Conservation (phyloP, 1,140 invertebrate genomes). For the Scaptomyza graminum region DNA sequence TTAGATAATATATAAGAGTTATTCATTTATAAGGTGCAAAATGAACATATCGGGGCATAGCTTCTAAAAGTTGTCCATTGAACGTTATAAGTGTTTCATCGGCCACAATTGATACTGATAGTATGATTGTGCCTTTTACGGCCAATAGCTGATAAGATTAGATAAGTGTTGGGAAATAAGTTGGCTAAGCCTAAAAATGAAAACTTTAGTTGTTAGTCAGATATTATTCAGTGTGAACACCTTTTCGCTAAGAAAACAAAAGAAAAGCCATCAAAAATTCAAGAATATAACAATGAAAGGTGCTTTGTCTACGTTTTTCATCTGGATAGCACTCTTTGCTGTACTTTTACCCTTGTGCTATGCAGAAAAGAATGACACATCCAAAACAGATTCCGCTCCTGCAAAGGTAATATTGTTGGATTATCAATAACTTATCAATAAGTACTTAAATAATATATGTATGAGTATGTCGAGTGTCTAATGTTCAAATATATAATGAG, state of each 20-base stretch:
- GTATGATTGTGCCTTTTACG: constrained; percentile 10
- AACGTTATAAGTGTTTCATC: neutral
- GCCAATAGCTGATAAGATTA: constrained; percentile 36
- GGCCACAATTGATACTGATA: neutral
- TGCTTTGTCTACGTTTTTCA: neutral
- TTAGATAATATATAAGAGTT: neutral
- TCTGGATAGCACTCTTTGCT: constrained; percentile 1
- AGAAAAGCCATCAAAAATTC: neutral
- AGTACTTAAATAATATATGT: neutral
- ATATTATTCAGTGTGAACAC: constrained; percentile 6
- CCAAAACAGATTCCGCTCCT: neutral
- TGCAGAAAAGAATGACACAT: constrained; percentile 2
- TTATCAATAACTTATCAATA: neutral
- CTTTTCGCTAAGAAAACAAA: neutral
- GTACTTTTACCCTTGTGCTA: constrained; percentile 9
- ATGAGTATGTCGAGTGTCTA: too few relatives aligned
- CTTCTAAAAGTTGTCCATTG: neutral
- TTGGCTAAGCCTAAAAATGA: constrained; percentile 19
- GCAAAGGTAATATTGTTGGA: constrained; percentile 10
- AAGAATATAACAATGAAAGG: constrained; percentile 15
- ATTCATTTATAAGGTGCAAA: neutral
- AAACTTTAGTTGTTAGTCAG: constrained; percentile 38
- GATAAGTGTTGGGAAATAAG: constrained; percentile 28
- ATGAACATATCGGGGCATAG: neutral
- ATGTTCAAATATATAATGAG: neutral